Evolutionary conservation across 2,113 vertebrate species (phyloP), one percentile per base, ranked within the genome.

Genomic region (Eptesicus fuscus): DNA sequence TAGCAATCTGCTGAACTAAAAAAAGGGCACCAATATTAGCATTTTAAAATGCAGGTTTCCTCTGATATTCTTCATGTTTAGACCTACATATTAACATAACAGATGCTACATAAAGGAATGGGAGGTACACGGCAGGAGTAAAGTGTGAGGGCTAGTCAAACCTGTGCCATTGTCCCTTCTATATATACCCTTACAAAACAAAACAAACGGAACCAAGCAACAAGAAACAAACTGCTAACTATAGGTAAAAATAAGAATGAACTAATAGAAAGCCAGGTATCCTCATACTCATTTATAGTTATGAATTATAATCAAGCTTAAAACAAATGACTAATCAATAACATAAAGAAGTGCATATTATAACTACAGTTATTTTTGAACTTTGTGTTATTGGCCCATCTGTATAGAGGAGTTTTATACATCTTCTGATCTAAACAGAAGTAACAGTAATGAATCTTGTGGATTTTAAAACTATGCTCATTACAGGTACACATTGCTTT

Each of bases 381-480:
- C 37, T 63, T 28, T 53, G 22, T 42, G 44, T 88, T 83, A 73
- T 42, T 93, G 22, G 65, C 37, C 17, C 47, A 71, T 73, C 59
- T 96, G 18, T 59, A 61, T 77, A 86, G 22, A 91, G 42, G 10
- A 59, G 28, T 56, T 87, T 84, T 86, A 49, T 63, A 25, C 77
- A 71, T 77, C 22, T 90, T 71, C 22, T 86, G 85, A 77, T 76
- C 56, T 17, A 86, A 86, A 61, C 30, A 91, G 83, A 92, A 90
- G 32, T 63, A 85, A 59, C 0, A 51, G 79, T 42, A 67, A 70
- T 93, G 63, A 37, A 93, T 74, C 23, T 88, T 74, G 8, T 74
- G n/a, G 22, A 59, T 28, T 91, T 86, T 44, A n/a, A 89, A 91
- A 79, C 86, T 84, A 28, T 3, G 18, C 28, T 73, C 83, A 91